Evolutionary conservation across 2,888 invertebrate species (phyloP).

Genomic region (Eupithecia abbreviata): DNA sequence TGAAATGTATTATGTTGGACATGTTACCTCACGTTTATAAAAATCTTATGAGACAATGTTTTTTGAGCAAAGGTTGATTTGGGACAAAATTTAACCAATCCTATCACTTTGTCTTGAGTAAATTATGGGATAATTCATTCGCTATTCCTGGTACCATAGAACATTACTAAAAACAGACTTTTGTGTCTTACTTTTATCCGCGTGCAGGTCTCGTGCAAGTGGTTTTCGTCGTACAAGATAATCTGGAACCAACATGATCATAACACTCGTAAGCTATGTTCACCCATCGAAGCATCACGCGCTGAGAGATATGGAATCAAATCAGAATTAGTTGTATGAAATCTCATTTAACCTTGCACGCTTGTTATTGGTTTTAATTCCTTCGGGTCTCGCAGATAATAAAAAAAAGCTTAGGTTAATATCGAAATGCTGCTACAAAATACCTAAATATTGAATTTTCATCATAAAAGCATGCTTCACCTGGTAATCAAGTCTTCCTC

Average conservation of each 20-base stretch:
- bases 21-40: not conserved
- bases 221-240: not conserved
- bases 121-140: not conserved
- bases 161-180: not conserved
- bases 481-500: conserved; percentile 3
- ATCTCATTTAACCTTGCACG: not conserved
- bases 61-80: not conserved
- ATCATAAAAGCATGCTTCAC: not conserved
- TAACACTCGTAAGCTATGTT: not conserved
- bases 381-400: not conserved
- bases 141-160: not conserved
- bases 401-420: not conserved
- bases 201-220: not conserved
- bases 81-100: not conserved
- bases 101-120: not conserved
- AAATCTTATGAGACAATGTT: not conserved
- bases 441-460: not conserved
- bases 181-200: not conserved
- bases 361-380: not conserved
- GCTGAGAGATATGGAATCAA: not conserved
- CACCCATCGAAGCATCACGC: not conserved
- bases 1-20: not conserved
- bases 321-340: not conserved
- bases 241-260: not conserved
- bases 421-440: not conserved